Evolutionary conservation across 92 coral and sea anemone genomes (phyloP).

Genomic region (Zoanthus solanderi): DNA sequence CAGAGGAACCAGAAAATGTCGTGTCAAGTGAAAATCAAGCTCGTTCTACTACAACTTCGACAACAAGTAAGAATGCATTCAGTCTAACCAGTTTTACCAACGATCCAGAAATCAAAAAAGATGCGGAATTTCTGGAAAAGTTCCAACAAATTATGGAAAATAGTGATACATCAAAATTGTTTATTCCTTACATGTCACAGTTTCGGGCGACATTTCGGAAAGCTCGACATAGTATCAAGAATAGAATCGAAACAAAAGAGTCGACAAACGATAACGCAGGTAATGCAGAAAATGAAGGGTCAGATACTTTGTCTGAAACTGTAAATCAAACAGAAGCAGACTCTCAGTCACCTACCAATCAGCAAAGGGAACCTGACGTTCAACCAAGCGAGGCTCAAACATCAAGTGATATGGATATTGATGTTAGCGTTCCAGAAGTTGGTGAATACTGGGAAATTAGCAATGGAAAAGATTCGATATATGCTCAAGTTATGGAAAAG

Average conservation of each 20-base stretch:
- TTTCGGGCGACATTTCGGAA: conserved; percentile 6
- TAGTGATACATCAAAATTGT: conserved; percentile 6
- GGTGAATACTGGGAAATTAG: background rate
- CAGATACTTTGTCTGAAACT: background rate
- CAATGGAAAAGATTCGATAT: background rate
- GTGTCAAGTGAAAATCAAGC: conserved; percentile 1
- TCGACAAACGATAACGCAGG: conserved; percentile 6
- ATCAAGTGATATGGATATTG: conserved; percentile 6
- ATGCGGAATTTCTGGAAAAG: conserved; percentile 5
- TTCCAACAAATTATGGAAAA: background rate
- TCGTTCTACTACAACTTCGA: conserved; percentile 2
- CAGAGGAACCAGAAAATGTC: conserved; percentile 5
- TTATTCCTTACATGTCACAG: background rate
- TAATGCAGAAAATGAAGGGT: conserved; percentile 7
- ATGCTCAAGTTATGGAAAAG: background rate
- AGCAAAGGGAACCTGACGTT: conserved; percentile 9
- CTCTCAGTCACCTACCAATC: conserved; percentile 9
- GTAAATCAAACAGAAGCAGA: conserved; percentile 7
- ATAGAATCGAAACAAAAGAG: background rate
- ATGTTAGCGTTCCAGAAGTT: conserved; percentile 8
- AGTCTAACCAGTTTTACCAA: conserved; percentile 7
- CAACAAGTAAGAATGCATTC: conserved; percentile 7
- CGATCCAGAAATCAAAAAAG: conserved; percentile 1
- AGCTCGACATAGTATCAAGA: conserved; percentile 1
- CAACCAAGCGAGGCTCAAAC: conserved; percentile 10